Evolutionary conservation across 2,797 vertebrate genomes (phyloP).

Genomic region (Oreochromis grahami): DNA sequence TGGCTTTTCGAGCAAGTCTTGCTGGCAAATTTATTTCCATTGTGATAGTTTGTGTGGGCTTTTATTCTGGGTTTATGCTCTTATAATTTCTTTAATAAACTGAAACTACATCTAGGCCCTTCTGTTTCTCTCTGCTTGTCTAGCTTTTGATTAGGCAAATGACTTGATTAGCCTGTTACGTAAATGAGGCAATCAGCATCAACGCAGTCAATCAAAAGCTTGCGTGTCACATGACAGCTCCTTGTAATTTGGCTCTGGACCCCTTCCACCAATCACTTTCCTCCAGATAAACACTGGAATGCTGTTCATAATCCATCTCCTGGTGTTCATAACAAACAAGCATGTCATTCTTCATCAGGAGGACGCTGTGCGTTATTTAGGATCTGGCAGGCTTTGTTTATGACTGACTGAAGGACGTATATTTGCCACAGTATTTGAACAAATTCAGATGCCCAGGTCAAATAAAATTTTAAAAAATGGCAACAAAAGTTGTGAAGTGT

Average conservation of each 20-base stretch:
- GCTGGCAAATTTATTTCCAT: neutral
- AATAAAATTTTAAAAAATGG: neutral
- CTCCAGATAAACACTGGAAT: neutral
- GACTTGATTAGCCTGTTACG: slow-evolving; percentile 3
- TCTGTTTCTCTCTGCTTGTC: neutral
- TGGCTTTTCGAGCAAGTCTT: neutral
- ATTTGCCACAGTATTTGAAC: neutral
- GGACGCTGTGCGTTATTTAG: neutral
- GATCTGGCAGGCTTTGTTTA: neutral
- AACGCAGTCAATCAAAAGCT: slow-evolving; percentile 3
- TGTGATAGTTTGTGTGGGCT: neutral
- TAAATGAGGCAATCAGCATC: neutral
- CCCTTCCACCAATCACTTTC: neutral
- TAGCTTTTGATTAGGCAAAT: neutral
- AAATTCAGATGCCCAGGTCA: neutral
- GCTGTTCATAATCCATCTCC: neutral
- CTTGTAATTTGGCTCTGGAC: neutral
- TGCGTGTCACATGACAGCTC: neutral
- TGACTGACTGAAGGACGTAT: neutral
- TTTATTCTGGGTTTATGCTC: neutral
- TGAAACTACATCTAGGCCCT: neutral
- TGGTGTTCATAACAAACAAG: neutral
- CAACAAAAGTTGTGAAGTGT: neutral
- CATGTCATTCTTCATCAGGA: neutral
- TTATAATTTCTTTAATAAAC: neutral